A percentile compares a stretch with the other conserved stretches of the same genome.
Evolutionary conservation across 2,797 vertebrate species (phyloP).

Genomic region (Trichosurus vulpecula): DNA sequence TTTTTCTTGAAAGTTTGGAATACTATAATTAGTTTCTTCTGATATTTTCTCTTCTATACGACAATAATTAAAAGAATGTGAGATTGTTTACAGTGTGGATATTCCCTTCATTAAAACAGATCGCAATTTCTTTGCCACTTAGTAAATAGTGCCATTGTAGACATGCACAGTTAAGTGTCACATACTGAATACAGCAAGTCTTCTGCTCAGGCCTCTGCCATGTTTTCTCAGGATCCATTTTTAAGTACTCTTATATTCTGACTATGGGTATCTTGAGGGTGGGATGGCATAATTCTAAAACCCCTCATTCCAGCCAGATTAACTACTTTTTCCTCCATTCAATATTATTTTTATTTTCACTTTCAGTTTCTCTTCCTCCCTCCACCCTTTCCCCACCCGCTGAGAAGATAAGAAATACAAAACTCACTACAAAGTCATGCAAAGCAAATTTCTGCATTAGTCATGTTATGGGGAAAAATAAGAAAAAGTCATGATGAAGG

Average conservation of each 20-base stretch:
- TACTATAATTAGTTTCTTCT: background rate
- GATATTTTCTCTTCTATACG: background rate
- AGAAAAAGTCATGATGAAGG: too few species aligned
- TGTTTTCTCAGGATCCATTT: background rate
- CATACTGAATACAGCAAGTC: too few species aligned
- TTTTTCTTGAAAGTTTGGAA: background rate
- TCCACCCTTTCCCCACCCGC: background rate
- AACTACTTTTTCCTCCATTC: background rate
- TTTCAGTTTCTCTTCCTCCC: background rate
- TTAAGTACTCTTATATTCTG: background rate
- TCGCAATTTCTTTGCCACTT: background rate
- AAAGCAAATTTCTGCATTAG: too few species aligned
- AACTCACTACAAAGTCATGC: background rate
- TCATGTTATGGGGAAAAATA: background rate
- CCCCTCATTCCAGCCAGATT: background rate
- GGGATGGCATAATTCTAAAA: background rate
- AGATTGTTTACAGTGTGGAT: too few species aligned
- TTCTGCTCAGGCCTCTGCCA: too few species aligned
- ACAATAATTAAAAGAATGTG: background rate
- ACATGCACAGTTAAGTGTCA: too few species aligned
- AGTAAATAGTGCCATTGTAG: background rate
- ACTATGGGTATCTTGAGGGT: background rate
- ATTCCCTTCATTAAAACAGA: background rate
- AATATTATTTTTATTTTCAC: background rate
- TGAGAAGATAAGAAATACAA: background rate